Base-by-base conservation (phyloP, 2,113 vertebrate species). In the Pyxicephalus adspersus region DNA sequence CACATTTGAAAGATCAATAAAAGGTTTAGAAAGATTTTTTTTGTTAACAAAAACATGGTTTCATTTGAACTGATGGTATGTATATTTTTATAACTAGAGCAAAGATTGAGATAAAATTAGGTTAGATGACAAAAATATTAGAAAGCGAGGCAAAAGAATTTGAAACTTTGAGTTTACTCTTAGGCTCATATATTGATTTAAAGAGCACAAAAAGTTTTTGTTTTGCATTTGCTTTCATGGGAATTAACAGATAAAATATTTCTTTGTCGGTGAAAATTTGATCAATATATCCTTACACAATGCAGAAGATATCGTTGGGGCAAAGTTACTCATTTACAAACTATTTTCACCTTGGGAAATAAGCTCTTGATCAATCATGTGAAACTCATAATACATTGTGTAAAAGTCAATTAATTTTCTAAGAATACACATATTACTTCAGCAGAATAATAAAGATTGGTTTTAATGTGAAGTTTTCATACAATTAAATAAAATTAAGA, bases 221-320 rank as follows among this genome's bases (percentile, higher is more conserved):
- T 78, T 78, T 67, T 29, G 19, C 29, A 66, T 67, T 78, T 78
- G n/a, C 50, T 68, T 67, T 78, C 51, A 55, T 52, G 7, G 57
- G 52, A 67, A 38, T 67, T 45, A 26, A 57, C 29, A 57, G 45
- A 77, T 54, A 67, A 78, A 55, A 58, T 67, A 51, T 38, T 61
- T 58, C 64, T 22, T 76, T 76, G 38, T 25, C 64, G 70, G 16
- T n/a, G 25, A 68, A 72, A 79, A 31, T 67, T 51, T 77, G 64
- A 79, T 79, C 54, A 60, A 79, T 79, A 68, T 50, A 31, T 28
- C 67, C 52, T 26, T 16, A 58, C 50, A 60, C 52, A 60, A 60
- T 50, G 34, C 25, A 60, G 68, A 79, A 45, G n/a, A 25, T 68
- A 23, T 34, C 60, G 66, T 72, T 19, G 18, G 8, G 15, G 29